A percentile compares a stretch with the other conserved stretches of the same genome.
Evolutionary conservation across 2,797 vertebrate species (phyloP).

Genomic region (Ambastaia sidthimunki): DNA sequence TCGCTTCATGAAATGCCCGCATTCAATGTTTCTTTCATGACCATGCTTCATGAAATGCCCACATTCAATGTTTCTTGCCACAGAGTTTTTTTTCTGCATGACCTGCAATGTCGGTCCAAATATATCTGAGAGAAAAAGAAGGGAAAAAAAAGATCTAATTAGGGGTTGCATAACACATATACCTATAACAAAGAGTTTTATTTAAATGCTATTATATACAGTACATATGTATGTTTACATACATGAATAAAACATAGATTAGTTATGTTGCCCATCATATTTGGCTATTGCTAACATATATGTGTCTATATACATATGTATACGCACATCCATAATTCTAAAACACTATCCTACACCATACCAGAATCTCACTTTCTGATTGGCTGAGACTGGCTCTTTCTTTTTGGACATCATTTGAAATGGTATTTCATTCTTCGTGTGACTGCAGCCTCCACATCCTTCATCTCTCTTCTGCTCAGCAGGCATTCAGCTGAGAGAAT

Average conservation of each 20-base stretch:
- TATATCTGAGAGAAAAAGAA: neutral
- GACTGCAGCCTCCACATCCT: neutral
- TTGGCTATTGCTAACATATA: neutral
- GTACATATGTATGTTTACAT: neutral
- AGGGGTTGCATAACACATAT: neutral
- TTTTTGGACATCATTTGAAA: constrained; percentile 11
- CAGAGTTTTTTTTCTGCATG: constrained; percentile 23
- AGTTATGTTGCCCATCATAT: too few relatives aligned
- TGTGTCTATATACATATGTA: neutral
- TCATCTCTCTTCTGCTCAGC: constrained; percentile 13
- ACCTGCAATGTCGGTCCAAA: too few relatives aligned
- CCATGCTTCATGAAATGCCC: constrained; percentile 12
- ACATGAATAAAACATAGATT: neutral
- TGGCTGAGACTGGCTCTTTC: constrained; percentile 13
- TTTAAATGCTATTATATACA: neutral
- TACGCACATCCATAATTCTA: neutral
- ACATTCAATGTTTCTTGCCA: constrained; percentile 1
- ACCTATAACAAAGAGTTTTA: neutral
- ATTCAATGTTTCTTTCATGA: constrained; percentile 55
- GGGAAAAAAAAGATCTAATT: neutral
- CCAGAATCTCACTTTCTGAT: neutral
- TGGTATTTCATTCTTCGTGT: constrained; percentile 18
- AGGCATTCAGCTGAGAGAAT: constrained; percentile 45
- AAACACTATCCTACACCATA: neutral
- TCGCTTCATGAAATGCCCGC: constrained; percentile 43